A percentile compares a stretch with the other conserved stretches of the same genome.
Evolutionary conservation across 2,113 vertebrate species (phyloP).

Genomic region (Microcebus murinus): DNA sequence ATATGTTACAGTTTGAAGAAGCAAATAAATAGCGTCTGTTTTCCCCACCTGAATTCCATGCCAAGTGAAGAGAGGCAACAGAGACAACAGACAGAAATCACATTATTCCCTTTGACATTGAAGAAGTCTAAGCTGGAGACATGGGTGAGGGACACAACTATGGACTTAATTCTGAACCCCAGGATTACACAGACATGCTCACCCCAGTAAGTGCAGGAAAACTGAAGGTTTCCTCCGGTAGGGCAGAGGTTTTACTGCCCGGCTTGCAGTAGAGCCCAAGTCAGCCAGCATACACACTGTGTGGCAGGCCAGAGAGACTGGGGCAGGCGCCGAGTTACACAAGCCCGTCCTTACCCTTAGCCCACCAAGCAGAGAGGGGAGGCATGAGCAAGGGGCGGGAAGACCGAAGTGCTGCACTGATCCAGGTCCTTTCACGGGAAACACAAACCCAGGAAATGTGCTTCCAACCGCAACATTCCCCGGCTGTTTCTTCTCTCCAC

Average conservation of each 20-base stretch:
- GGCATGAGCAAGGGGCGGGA: not conserved
- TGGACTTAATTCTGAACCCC: not conserved
- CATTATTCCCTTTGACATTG: not conserved
- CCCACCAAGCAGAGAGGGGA: not conserved
- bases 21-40: not conserved
- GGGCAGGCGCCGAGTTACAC: not conserved
- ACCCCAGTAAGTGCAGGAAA: not conserved
- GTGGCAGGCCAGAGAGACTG: not conserved
- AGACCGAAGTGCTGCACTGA: not conserved
- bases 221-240: not conserved
- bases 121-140: not conserved
- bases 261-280: not conserved
- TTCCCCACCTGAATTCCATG: not conserved
- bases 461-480: not conserved
- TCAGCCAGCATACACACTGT: too few relatives aligned
- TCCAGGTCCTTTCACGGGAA: not conserved
- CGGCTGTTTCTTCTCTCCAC: not conserved
- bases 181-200: not conserved
- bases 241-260: not conserved
- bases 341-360: not conserved
- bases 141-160: not conserved
- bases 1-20: not conserved
- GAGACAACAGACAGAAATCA: not conserved
- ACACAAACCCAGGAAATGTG: not conserved
- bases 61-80: not conserved